Evolutionary conservation across 2,888 invertebrate species (phyloP).

Genomic region (Troglohyphantes excavatus): DNA sequence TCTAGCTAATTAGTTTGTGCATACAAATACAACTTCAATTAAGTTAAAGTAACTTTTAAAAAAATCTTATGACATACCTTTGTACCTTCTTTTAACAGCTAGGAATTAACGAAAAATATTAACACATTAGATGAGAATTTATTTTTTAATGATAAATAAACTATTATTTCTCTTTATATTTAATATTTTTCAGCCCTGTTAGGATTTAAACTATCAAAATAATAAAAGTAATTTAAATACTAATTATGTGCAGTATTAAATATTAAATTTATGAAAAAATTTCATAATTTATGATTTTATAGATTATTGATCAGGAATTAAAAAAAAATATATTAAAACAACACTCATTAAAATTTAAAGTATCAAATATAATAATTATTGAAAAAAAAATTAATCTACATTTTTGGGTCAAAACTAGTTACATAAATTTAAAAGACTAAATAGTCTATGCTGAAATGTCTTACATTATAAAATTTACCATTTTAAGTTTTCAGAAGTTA

Average conservation of each 20-base stretch:
- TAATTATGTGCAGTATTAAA: no score
- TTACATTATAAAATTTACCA: neutral
- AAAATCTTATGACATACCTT: conserved; percentile 26
- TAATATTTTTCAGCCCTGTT: no score
- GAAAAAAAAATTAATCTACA: no score
- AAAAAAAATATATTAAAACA: no score
- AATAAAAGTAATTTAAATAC: no score
- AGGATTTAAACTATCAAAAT: no score
- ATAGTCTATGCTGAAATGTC: neutral
- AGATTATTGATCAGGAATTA: no score
- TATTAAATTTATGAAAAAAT: no score
- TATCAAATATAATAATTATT: no score
- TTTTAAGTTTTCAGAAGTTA: neutral
- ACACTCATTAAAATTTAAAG: no score
- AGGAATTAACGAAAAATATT: conserved; percentile 17
- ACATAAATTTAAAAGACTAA: neutral
- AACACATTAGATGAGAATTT: conserved; percentile 3
- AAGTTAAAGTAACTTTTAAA: neutral
- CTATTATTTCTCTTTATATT: neutral
- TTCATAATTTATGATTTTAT: no score
- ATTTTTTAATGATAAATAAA: neutral
- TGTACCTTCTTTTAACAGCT: conserved; percentile 46
- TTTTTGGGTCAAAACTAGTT: no score
- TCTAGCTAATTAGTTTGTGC: neutral
- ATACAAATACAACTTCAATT: neutral